These are phyloP conservation scores for Leucophenga montana DNA, from an alignment of 2,888 invertebrate genomes.

Conservation along the genomic window DNA sequence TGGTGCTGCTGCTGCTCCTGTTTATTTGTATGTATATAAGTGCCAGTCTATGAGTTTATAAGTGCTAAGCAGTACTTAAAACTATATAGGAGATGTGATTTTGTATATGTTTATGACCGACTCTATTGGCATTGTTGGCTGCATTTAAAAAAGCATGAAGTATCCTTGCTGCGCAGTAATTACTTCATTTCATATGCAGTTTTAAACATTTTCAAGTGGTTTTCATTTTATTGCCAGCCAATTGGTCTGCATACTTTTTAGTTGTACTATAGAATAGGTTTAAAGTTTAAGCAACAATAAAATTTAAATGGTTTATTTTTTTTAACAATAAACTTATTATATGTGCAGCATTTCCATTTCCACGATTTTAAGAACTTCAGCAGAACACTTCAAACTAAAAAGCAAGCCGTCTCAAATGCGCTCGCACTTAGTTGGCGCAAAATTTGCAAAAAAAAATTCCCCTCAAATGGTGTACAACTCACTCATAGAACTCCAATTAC, in stretches of 20 bases:
- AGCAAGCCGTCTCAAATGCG: not conserved
- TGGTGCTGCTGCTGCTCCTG: not conserved
- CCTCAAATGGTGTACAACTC: no score
- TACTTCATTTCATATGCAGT: constrained; percentile 51
- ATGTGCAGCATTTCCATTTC: no score
- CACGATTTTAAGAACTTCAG: no score
- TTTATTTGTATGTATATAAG: not conserved
- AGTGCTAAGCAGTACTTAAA: constrained; percentile 31
- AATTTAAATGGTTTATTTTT: no score
- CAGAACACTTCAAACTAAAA: not conserved
- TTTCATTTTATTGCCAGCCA: constrained; percentile 45
- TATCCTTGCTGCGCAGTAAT: constrained; percentile 57
- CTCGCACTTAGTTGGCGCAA: no score
- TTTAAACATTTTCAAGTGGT: constrained; percentile 52
- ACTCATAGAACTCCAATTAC: no score
- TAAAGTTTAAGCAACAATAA: no score
- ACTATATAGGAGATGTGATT: constrained; percentile 1
- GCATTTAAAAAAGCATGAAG: constrained; percentile 50
- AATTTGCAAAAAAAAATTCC: no score
- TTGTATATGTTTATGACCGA: constrained; percentile 30
- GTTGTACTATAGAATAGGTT: not conserved
- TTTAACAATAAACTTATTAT: not conserved
- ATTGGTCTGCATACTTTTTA: constrained; percentile 24
- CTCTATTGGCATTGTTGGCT: constrained; percentile 33
- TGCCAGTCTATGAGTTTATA: no score